Conservation (phyloP, 1,140 invertebrate genomes). For the Aculops lycopersici region DNA sequence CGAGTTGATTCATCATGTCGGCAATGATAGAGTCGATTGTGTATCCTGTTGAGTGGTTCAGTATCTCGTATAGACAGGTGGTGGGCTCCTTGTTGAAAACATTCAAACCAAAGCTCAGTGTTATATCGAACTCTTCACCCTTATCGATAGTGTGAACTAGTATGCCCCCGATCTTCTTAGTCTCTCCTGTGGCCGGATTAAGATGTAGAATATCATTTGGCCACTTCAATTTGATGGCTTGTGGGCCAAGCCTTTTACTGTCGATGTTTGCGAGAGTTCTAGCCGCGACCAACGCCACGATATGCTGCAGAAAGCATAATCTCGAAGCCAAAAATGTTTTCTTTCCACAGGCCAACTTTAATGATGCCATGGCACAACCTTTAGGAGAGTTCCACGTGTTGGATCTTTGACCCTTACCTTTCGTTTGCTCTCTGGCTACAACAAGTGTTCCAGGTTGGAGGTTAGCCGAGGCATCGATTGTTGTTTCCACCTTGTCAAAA, state of each 20-base stretch:
- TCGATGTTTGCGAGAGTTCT: not conserved
- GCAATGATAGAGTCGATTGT: not conserved
- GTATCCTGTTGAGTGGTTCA: not conserved
- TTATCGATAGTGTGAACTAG: not conserved
- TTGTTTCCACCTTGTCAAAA: not conserved
- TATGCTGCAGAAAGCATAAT: not conserved
- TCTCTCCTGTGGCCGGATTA: not conserved
- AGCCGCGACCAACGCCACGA: not conserved
- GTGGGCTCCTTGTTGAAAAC: not conserved
- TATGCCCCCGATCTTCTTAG: not conserved
- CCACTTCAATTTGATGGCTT: not conserved
- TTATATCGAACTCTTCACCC: not conserved
- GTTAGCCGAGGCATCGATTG: not conserved
- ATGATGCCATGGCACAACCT: not conserved
- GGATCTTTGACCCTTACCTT: not conserved
- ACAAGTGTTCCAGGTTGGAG: not conserved
- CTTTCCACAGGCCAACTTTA: not conserved
- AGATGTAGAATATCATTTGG: not conserved
- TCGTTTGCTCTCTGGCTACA: not conserved
- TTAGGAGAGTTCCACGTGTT: not conserved
- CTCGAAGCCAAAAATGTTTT: not conserved
- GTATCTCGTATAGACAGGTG: not conserved
- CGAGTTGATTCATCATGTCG: not conserved
- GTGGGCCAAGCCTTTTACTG: not conserved
- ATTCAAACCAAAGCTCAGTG: not conserved